A percentile compares a stretch with the other conserved stretches of the same genome.
Evolutionary conservation across 2,888 invertebrate species (phyloP).

Genomic region (Omphaloscelis lunosa): DNA sequence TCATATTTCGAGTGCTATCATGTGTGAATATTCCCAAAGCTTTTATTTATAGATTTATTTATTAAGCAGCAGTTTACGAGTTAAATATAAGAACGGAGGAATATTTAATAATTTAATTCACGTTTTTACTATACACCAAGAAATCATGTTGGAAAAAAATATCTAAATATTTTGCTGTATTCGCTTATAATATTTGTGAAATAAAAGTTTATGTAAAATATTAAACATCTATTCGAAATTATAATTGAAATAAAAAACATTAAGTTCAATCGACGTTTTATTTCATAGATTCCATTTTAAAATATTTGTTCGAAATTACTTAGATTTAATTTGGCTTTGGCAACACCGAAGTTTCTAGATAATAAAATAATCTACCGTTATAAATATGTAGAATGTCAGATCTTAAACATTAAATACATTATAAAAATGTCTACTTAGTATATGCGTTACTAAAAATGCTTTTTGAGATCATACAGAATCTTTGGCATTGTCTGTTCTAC

Average conservation of each 20-base stretch:
- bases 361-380: constrained; percentile 42
- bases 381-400: constrained; percentile 57
- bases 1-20: constrained; percentile 54
- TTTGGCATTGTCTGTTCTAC: constrained; percentile 66
- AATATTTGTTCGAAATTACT: constrained; percentile 63
- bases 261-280: constrained; percentile 62
- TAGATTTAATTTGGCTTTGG: constrained; percentile 75
- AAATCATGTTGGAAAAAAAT: constrained; percentile 8
- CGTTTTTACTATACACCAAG: not conserved
- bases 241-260: constrained; percentile 55
- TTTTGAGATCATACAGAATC: constrained; percentile 66
- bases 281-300: constrained; percentile 59
- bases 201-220: constrained; percentile 40
- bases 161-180: constrained; percentile 17
- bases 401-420: constrained; percentile 54
- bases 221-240: constrained; percentile 39
- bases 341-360: constrained; percentile 68
- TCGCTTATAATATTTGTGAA: constrained; percentile 35
- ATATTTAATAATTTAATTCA: constrained; percentile 38
- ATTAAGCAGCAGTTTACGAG: constrained; percentile 41
- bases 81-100: constrained; percentile 28
- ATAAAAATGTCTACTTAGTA: constrained; percentile 51
- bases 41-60: constrained; percentile 68
- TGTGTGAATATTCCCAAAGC: constrained; percentile 66
- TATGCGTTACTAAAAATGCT: constrained; percentile 60